Percentiles rank a stretch among this genome's conserved stretches.
phyloP scores from a whole-genome alignment of 2,113 vertebrate genomes.

The Lamprologus tigripictilis region DNA sequence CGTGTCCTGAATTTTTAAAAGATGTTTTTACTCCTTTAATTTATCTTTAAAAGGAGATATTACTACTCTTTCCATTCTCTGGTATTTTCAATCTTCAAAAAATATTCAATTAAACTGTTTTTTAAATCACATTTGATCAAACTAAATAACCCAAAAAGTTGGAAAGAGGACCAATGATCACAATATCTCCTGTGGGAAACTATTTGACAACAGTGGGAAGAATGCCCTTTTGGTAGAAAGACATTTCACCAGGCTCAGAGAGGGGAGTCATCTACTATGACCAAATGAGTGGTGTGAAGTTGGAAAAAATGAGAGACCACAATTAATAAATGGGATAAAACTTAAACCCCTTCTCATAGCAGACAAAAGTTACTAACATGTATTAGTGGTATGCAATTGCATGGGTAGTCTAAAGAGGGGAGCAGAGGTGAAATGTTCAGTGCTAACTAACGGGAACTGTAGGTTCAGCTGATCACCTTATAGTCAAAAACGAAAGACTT shows the following conservation, averaged over 20 bases:
- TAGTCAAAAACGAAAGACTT: background rate
- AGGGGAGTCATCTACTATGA: background rate
- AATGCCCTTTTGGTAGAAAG: background rate
- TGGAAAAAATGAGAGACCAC: background rate
- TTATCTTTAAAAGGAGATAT: background rate
- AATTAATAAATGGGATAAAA: background rate
- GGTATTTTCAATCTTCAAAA: background rate
- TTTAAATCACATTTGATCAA: background rate
- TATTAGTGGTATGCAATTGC: too few relatives aligned
- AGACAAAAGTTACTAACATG: background rate
- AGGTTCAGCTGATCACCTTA: background rate
- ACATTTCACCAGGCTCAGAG: background rate
- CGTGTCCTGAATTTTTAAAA: background rate
- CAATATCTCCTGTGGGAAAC: background rate
- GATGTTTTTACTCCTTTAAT: background rate
- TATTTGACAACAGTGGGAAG: background rate
- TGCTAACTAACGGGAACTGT: background rate
- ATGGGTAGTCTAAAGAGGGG: too few relatives aligned
- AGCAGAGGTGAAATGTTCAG: background rate
- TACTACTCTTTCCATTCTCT: background rate
- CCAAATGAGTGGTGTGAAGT: background rate
- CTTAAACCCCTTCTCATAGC: background rate
- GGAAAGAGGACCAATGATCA: background rate
- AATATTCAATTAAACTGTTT: accelerated
- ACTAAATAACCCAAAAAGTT: background rate